Percentiles rank a stretch among this genome's conserved stretches.
These are phyloP conservation scores for Phalanger gymnotis DNA, from an alignment of 2,797 vertebrate species.

Conservation along the genomic window DNA sequence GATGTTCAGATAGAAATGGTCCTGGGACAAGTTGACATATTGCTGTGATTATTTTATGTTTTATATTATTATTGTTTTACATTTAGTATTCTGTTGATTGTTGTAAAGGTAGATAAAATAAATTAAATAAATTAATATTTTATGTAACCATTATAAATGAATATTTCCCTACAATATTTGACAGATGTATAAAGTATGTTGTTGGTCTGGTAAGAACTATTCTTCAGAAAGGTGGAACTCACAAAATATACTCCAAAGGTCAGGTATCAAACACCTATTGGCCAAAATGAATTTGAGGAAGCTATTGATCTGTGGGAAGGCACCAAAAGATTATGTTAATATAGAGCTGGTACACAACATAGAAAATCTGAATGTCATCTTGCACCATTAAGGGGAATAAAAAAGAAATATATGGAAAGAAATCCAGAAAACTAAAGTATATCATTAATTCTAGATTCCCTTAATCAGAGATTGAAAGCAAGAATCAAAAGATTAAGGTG, in stretches of 20 bases:
- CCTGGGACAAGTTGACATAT: neutral
- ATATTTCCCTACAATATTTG: neutral
- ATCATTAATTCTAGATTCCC: neutral
- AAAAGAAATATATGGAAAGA: neutral
- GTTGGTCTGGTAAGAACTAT: neutral
- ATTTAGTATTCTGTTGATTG: neutral
- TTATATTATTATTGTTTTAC: neutral
- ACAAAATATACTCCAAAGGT: neutral
- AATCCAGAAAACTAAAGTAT: neutral
- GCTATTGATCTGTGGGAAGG: neutral
- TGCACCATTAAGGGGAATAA: neutral
- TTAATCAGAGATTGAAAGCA: neutral
- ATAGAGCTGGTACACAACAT: neutral
- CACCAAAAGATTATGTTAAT: neutral
- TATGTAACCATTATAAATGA: neutral
- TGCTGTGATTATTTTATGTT: neutral
- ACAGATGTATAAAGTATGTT: neutral
- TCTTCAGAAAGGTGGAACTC: neutral
- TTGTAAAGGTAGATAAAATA: neutral
- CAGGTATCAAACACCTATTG: neutral
- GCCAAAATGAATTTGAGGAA: neutral
- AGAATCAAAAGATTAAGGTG: neutral
- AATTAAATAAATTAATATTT: neutral
- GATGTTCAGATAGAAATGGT: neutral
- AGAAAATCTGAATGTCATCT: neutral